These are phyloP conservation scores for Gouania willdenowi DNA, from an alignment of 2,797 vertebrate species.

Conservation along the genomic window DNA sequence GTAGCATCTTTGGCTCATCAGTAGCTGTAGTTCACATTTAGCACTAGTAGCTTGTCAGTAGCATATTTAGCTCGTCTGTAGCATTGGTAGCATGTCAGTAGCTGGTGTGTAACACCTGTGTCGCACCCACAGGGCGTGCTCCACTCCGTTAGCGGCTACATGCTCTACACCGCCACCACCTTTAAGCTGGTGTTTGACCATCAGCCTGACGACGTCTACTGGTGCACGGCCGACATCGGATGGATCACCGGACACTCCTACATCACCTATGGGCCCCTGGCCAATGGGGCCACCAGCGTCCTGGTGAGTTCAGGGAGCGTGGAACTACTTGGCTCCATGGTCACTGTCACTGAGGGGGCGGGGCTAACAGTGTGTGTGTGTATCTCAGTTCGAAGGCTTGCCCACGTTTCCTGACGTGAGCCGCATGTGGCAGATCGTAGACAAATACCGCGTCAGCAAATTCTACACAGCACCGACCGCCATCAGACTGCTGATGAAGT, in stretches of 20 bases:
- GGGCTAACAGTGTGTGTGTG: too few relatives aligned
- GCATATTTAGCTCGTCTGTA: too few relatives aligned
- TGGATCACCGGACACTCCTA: slow-evolving; percentile 99
- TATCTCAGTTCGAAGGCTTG: slow-evolving; percentile 89
- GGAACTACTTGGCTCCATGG: too few relatives aligned
- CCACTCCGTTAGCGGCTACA: slow-evolving; percentile 91
- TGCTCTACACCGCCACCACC: slow-evolving; percentile 88
- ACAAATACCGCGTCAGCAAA: slow-evolving; percentile 93
- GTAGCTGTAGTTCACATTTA: too few relatives aligned
- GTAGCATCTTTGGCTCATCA: too few relatives aligned
- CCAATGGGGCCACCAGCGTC: slow-evolving; percentile 90
- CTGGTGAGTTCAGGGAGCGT: too few relatives aligned
- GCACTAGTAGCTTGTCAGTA: too few relatives aligned
- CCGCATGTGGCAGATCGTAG: slow-evolving; percentile 89
- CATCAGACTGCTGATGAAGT: slow-evolving; percentile 96
- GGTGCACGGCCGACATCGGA: slow-evolving; percentile 96
- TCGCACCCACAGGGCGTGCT: slow-evolving; percentile 83
- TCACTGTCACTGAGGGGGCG: too few relatives aligned
- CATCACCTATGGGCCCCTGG: slow-evolving; percentile 91
- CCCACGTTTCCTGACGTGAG: slow-evolving; percentile 89
- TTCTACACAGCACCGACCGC: slow-evolving; percentile 97
- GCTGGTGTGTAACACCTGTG: too few relatives aligned
- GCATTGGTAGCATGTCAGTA: too few relatives aligned
- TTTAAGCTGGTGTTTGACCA: slow-evolving; percentile 96
- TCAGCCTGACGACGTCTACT: slow-evolving; percentile 88